phyloP scores from a whole-genome alignment of 2,113 vertebrate species.

The Rhinolophus ferrumequinum region DNA sequence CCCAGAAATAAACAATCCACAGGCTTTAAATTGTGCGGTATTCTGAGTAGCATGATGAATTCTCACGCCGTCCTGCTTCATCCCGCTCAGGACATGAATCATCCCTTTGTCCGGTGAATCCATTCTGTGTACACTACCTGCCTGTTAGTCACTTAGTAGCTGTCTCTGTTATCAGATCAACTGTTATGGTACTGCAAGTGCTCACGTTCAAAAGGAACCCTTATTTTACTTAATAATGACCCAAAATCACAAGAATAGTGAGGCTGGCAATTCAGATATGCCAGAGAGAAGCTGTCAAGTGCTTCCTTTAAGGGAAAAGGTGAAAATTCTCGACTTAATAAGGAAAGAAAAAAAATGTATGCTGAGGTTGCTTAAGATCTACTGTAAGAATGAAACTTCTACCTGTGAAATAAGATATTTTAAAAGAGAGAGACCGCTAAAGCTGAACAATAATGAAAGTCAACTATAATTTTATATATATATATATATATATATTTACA shows the following conservation, averaged over 20 bases:
- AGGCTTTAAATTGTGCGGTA: background rate
- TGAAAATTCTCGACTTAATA: background rate
- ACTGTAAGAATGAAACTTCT: background rate
- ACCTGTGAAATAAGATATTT: background rate
- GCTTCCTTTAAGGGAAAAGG: background rate
- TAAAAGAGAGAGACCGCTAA: too few species aligned
- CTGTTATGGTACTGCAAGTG: background rate
- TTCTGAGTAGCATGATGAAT: background rate
- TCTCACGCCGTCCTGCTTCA: background rate
- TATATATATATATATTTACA: too few species aligned
- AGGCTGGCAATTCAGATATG: background rate
- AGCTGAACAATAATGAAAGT: too few species aligned
- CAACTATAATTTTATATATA: too few species aligned
- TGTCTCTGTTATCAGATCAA: background rate
- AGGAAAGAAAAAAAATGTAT: background rate
- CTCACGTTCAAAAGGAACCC: too few species aligned
- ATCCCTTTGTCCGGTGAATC: background rate
- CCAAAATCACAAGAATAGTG: background rate
- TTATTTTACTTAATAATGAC: too few species aligned
- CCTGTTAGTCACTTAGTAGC: background rate
- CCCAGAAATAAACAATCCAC: background rate
- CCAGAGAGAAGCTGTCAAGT: background rate
- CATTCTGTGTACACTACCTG: background rate
- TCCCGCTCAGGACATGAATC: background rate
- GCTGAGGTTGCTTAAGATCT: background rate